phyloP scores from a whole-genome alignment of 2,797 vertebrate species.

The Muscicapa striata region DNA sequence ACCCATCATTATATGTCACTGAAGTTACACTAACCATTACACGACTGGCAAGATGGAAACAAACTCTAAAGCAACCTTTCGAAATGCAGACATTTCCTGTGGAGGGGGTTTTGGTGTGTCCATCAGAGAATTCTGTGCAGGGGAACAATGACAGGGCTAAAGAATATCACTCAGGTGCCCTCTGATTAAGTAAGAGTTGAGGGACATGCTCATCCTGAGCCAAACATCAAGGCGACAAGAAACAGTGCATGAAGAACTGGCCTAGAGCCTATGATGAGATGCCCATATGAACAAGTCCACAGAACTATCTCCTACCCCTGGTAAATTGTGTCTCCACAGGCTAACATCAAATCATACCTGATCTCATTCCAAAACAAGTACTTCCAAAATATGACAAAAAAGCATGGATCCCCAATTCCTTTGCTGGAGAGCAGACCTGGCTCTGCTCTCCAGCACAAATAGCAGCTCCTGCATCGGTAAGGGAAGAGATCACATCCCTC shows the following conservation, averaged over 20 bases:
- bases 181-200: background rate
- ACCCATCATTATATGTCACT: background rate
- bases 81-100: background rate
- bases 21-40: background rate
- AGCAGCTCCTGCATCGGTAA: background rate
- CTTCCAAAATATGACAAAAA: background rate
- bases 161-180: background rate
- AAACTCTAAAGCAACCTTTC: background rate
- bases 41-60: background rate
- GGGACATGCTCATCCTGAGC: background rate
- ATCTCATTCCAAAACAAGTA: background rate
- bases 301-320: background rate
- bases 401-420: fast-evolving
- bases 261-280: background rate
- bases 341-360: background rate
- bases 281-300: background rate
- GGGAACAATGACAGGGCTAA: background rate
- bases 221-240: background rate
- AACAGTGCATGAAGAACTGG: background rate
- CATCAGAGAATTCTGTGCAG: background rate
- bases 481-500: background rate
- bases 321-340: background rate
- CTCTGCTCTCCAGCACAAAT: background rate
- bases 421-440: background rate
- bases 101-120: background rate